Base-by-base conservation (phyloP, 23 tunicate species). In the Trididemnum miniatum region DNA sequence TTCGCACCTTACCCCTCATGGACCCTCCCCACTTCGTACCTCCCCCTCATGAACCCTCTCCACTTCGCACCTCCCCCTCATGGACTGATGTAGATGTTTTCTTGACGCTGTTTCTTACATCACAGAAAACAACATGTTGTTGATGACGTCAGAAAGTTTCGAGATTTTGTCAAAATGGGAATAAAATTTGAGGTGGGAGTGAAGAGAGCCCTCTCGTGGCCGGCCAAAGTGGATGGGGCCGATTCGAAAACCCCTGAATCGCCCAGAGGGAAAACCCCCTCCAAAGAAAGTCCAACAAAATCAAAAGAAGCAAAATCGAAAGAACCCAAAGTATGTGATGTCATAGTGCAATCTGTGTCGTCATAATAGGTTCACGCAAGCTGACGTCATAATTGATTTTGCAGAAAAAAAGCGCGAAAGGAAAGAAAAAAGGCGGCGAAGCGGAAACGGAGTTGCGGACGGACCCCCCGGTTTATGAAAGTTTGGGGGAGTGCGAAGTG, bases 401-500 rank as follows among this genome's bases (percentile, higher is more conserved):
- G n/a, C 75, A 31, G 75, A n/a, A 31, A 24, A 67, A 67, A 67
- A 67, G 75, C 38, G 89, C 73, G 51, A 89, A 89, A 59, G 88
- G 84, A 9, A 89, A 84, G 60, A 88, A 88, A 35, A 82, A 75
- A 36, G 59, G 52, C 4, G 24, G 29, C 25, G 44, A 12, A 4
- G 64, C 59, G 29, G 71, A 31, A 0, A 57, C 49, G 72, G 89
- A 80, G 7, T 31, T 90, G 78, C 81, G 79, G 66, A 74, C 76
- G 29, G 96, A 90, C 65, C 96, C 96, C 1, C 89, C 96, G 0
- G 72, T 65, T 20, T 59, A 71, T 31, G 87, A 84, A 28, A 80
- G 85, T 36, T 31, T 90, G 20, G 96, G 96, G 15, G 52, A 77
- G 20, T 51, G 72, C 35, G 62, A 35, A 18, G 62, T 90, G 3